These are phyloP conservation scores for Drosophila flavopinicola DNA, from an alignment of 2,888 invertebrate genomes.

Conservation along the genomic window DNA sequence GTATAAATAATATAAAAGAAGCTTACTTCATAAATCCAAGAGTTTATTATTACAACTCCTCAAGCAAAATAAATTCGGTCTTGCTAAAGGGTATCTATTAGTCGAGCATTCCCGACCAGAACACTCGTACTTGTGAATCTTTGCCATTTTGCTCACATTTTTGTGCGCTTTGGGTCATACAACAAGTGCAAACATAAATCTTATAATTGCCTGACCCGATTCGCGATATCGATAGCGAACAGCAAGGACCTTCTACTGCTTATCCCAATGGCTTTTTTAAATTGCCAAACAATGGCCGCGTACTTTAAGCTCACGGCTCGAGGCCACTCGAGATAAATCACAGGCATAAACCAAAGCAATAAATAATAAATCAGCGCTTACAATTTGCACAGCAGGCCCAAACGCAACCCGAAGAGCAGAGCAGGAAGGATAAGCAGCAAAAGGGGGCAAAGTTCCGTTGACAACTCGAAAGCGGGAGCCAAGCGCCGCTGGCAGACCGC, in stretches of 20 bases:
- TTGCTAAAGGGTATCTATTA: conserved; percentile 6
- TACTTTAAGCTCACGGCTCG: conserved; percentile 45
- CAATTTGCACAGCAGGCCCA: conserved; percentile 61
- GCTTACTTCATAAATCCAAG: too few relatives aligned
- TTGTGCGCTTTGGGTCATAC: conserved; percentile 15
- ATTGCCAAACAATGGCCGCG: conserved; percentile 43
- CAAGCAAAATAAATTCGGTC: too few relatives aligned
- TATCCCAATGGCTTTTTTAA: conserved; percentile 33
- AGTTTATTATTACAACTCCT: too few relatives aligned
- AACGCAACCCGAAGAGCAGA: background rate
- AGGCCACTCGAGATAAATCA: conserved; percentile 63
- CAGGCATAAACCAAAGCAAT: conserved; percentile 63
- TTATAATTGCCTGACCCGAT: conserved; percentile 60
- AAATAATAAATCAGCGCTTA: conserved; percentile 74
- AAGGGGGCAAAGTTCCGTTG: conserved; percentile 36
- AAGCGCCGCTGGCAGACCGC: conserved; percentile 19
- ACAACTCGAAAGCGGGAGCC: conserved; percentile 45
- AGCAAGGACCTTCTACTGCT: conserved; percentile 14
- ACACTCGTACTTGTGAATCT: background rate
- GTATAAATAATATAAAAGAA: too few relatives aligned
- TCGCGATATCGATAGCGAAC: conserved; percentile 39
- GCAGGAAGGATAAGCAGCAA: background rate
- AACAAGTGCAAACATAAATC: conserved; percentile 66
- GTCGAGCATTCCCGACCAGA: too few relatives aligned
- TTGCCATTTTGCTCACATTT: conserved; percentile 3